A percentile compares a stretch with the other conserved stretches of the same genome.
These are phyloP conservation scores for Drosophila navojoa DNA, from an alignment of 1,140 invertebrate genomes.

Conservation along the genomic window DNA sequence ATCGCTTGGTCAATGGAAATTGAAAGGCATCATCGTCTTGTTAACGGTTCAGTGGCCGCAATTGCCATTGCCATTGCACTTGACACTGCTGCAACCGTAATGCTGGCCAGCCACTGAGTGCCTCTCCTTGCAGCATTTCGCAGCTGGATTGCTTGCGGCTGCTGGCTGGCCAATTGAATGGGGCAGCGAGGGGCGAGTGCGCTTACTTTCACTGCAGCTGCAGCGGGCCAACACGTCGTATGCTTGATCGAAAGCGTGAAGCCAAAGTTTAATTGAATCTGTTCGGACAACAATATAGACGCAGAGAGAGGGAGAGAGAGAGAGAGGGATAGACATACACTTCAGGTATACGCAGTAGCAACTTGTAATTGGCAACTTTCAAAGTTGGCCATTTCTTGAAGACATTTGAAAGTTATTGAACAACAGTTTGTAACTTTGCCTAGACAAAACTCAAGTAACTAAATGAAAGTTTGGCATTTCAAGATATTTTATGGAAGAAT, in stretches of 20 bases:
- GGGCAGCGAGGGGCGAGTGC: constrained; percentile 17
- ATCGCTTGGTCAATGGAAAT: constrained; percentile 29
- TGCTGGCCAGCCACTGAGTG: constrained; percentile 2
- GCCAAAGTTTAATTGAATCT: constrained; percentile 79
- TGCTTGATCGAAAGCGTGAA: constrained; percentile 73
- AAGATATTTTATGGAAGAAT: too few species aligned
- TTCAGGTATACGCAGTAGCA: neutral
- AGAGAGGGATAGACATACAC: neutral
- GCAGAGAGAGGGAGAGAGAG: constrained; percentile 4
- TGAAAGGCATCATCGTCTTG: constrained; percentile 43
- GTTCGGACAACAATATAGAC: constrained; percentile 29
- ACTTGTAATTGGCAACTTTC: constrained; percentile 74
- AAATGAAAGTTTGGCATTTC: too few species aligned
- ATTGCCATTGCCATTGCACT: constrained; percentile 59
- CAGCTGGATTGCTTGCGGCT: constrained; percentile 44
- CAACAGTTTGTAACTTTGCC: constrained; percentile 47
- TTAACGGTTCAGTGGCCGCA: constrained; percentile 59
- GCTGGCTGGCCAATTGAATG: constrained; percentile 33
- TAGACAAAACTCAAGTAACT: constrained; percentile 15
- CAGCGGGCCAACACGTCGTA: constrained; percentile 41
- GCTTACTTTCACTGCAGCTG: constrained; percentile 64
- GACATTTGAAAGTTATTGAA: constrained; percentile 74
- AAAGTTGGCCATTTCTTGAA: constrained; percentile 60
- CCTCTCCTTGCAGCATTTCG: constrained; percentile 24
- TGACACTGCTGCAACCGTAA: constrained; percentile 56